A percentile compares a stretch with the other conserved stretches of the same genome.
Conservation (phyloP, 2,113 vertebrate genomes). For the Scalopus aquaticus region DNA sequence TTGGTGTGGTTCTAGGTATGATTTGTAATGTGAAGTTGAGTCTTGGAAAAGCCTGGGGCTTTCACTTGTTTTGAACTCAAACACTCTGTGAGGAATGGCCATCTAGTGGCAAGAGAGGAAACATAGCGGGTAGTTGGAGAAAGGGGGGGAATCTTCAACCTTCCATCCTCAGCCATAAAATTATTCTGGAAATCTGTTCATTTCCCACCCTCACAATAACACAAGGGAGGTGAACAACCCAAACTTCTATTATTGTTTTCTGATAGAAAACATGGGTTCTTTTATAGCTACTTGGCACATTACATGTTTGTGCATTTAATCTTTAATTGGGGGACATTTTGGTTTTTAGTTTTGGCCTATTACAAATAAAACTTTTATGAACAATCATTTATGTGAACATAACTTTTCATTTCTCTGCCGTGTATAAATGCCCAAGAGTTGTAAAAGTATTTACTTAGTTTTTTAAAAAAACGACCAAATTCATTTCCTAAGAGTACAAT, state of each 20-base stretch:
- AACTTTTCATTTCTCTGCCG: background rate
- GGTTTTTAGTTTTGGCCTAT: background rate
- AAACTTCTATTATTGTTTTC: background rate
- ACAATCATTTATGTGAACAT: background rate
- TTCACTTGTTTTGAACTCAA: background rate
- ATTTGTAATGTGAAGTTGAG: background rate
- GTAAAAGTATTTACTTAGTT: background rate
- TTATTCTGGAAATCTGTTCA: background rate
- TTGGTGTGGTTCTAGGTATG: background rate
- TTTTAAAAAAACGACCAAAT: background rate
- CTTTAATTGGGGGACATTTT: background rate
- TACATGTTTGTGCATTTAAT: background rate
- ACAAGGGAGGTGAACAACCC: background rate
- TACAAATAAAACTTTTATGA: background rate
- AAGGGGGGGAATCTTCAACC: background rate
- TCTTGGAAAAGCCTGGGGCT: background rate
- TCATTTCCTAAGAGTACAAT: background rate
- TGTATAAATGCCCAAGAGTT: background rate
- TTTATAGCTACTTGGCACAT: background rate
- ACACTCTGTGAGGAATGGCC: background rate
- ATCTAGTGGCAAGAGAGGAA: conserved; percentile 44
- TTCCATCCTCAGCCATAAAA: background rate
- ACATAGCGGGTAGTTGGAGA: too few species aligned
- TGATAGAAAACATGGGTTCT: background rate
- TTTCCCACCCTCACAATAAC: background rate